A percentile compares a stretch with the other conserved stretches of the same genome.
phyloP scores from a whole-genome alignment of 1,140 invertebrate genomes.

The Melipona quadrifasciata region DNA sequence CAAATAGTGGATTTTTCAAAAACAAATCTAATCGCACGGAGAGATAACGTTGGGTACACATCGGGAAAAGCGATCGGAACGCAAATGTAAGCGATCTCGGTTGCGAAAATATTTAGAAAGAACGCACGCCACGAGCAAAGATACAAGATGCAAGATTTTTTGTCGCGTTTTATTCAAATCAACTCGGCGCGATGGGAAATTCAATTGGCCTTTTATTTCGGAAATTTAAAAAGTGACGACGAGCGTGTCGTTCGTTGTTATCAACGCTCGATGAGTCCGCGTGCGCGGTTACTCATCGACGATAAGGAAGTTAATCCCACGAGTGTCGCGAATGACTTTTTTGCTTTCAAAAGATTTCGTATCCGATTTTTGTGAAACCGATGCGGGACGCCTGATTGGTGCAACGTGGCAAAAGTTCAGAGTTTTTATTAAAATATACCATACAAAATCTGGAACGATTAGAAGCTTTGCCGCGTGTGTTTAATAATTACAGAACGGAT shows the following conservation, averaged over 20 bases:
- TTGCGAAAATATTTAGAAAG: too few relatives aligned
- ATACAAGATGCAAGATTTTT: too few relatives aligned
- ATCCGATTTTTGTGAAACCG: too few relatives aligned
- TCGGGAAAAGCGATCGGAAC: too few relatives aligned
- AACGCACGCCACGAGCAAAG: too few relatives aligned
- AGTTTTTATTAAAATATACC: conserved; percentile 65
- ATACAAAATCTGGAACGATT: conserved; percentile 45
- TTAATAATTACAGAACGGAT: not conserved
- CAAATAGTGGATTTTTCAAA: not conserved
- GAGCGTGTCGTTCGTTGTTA: not conserved
- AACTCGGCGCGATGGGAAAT: not conserved
- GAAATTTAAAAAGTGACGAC: too few relatives aligned
- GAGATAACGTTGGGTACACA: not conserved
- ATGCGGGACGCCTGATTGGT: not conserved
- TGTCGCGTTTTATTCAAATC: too few relatives aligned
- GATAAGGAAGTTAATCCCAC: not conserved
- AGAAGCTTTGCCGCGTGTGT: too few relatives aligned
- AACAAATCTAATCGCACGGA: not conserved
- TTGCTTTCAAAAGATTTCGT: not conserved
- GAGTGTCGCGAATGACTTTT: not conserved
- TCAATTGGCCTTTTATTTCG: not conserved
- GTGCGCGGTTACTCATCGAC: not conserved
- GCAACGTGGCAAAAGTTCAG: conserved; percentile 19
- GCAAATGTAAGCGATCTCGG: too few relatives aligned
- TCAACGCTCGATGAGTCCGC: not conserved